These are phyloP conservation scores for Gryllus longicercus DNA, from an alignment of 2,888 invertebrate genomes.

Conservation along the genomic window DNA sequence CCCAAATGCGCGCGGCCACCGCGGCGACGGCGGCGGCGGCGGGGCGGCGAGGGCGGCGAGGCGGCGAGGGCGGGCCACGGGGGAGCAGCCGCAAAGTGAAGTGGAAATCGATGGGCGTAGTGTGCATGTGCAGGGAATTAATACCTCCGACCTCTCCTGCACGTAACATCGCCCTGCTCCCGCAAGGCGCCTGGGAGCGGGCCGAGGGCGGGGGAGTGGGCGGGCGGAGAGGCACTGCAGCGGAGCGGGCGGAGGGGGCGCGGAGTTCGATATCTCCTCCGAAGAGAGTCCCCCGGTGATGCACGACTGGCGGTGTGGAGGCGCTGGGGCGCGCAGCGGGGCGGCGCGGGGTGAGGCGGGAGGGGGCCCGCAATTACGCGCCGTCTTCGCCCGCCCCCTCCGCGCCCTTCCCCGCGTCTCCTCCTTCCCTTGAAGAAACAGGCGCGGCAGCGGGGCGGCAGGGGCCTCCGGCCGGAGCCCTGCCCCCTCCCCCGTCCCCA, in stretches of 20 bases:
- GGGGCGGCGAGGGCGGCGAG: background rate
- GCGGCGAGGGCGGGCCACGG: background rate
- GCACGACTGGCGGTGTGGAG: background rate
- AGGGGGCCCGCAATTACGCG: background rate
- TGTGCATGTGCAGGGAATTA: background rate
- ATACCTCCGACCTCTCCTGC: background rate
- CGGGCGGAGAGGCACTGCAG: background rate
- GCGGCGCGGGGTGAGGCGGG: too few relatives aligned
- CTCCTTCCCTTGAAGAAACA: background rate
- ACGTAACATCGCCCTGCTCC: too few relatives aligned
- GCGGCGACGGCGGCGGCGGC: background rate
- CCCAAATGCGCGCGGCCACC: background rate
- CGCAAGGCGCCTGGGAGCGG: background rate
- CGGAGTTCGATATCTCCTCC: background rate
- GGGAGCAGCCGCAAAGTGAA: background rate
- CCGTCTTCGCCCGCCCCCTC: too few relatives aligned
- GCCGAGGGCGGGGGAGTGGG: background rate
- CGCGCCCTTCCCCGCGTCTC: background rate
- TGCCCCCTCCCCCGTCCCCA: background rate
- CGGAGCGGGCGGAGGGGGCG: background rate
- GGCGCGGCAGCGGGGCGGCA: background rate
- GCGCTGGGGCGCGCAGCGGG: too few relatives aligned
- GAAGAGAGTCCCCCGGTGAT: background rate
- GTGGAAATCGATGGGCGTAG: background rate
- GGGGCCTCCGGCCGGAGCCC: background rate